Conservation (phyloP, 2,888 invertebrate genomes). For the Pseudeuparius sepicola region DNA sequence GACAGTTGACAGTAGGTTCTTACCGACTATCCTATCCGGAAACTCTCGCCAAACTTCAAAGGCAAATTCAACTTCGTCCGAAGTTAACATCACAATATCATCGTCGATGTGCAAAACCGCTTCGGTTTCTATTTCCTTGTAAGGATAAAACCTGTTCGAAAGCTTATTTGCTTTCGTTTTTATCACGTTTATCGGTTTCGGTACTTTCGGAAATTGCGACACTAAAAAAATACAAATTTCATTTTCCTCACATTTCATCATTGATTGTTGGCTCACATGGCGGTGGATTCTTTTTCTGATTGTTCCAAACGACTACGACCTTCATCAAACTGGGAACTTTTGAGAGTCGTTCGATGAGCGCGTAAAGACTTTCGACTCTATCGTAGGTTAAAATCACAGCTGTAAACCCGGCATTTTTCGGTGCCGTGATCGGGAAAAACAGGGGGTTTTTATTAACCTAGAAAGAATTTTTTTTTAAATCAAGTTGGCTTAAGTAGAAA, state of each 20-base stretch:
- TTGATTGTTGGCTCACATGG: conserved; percentile 51
- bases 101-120: conserved; percentile 92
- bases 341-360: conserved; percentile 73
- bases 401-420: conserved; percentile 84
- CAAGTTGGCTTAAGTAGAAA: too few relatives aligned
- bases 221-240: conserved; percentile 43
- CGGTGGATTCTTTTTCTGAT: conserved; percentile 84
- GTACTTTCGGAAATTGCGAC: conserved; percentile 78
- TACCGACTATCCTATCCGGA: conserved; percentile 79
- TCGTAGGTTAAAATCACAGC: conserved; percentile 94
- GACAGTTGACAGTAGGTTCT: too few relatives aligned
- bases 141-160: conserved; percentile 93
- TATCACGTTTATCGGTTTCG: conserved; percentile 82
- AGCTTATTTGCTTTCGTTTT: conserved; percentile 83
- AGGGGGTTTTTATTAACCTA: conserved; percentile 63
- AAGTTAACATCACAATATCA: conserved; percentile 90
- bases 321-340: conserved; percentile 84
- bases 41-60: conserved; percentile 94
- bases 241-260: not conserved
- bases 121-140: conserved; percentile 93
- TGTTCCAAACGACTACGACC: conserved; percentile 93
- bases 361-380: conserved; percentile 78
- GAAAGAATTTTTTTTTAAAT: too few relatives aligned
- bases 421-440: conserved; percentile 77
- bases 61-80: conserved; percentile 93